A percentile compares a stretch with the other conserved stretches of the same genome.
Evolutionary conservation across 2,113 vertebrate species (phyloP).

Genomic region (Indicator indicator): DNA sequence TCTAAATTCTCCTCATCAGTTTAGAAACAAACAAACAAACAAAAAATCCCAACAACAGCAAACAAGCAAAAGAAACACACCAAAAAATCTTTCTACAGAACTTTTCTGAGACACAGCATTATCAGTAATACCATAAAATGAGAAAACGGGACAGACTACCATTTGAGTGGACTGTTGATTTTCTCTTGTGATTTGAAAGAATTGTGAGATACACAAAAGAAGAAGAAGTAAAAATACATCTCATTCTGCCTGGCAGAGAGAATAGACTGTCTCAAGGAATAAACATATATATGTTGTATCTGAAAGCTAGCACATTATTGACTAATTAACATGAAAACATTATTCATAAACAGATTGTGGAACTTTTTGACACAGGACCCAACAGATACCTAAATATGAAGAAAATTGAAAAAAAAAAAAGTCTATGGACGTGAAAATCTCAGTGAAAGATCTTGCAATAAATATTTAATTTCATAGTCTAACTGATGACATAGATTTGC

Average conservation of each 20-base stretch:
- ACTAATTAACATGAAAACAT: background rate
- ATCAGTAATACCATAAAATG: background rate
- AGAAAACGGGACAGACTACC: background rate
- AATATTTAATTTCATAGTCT: background rate
- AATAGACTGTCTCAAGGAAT: background rate
- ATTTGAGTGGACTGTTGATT: background rate
- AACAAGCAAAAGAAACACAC: too few relatives aligned
- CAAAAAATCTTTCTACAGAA: background rate
- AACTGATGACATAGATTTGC: background rate
- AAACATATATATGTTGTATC: background rate
- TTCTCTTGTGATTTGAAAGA: background rate
- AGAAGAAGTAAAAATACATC: background rate
- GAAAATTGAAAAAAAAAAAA: too few relatives aligned
- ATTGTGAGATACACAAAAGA: rapidly evolving
- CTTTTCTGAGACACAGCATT: background rate
- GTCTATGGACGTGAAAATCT: background rate
- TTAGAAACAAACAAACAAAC: background rate
- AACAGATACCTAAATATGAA: background rate
- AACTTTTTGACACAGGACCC: background rate
- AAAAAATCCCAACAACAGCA: too few relatives aligned
- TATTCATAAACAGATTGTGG: background rate
- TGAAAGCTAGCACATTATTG: background rate
- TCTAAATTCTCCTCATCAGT: background rate
- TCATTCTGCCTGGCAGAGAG: background rate
- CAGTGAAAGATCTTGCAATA: background rate